phyloP scores from a whole-genome alignment of 2,888 invertebrate species.

The Pantelozetes paolii region DNA sequence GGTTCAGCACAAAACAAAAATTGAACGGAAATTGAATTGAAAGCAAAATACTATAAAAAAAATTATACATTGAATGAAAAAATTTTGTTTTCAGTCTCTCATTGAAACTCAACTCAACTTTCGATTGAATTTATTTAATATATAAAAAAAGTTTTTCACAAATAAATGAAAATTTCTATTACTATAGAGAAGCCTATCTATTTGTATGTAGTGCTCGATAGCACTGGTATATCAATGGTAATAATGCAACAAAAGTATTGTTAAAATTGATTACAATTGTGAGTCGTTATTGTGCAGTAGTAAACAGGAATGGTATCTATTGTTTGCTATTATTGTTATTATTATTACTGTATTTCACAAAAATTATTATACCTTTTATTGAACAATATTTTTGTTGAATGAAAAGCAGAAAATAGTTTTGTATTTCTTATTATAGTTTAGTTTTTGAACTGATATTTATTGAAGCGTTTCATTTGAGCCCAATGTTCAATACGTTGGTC shows the following conservation, averaged over 20 bases:
- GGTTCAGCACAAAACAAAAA: neutral
- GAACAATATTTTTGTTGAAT: neutral
- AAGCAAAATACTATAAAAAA: neutral
- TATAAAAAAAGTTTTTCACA: too few relatives aligned
- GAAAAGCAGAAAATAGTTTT: conserved; percentile 2
- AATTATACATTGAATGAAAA: too few relatives aligned
- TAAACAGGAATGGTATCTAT: conserved; percentile 6
- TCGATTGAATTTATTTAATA: too few relatives aligned
- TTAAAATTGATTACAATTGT: neutral
- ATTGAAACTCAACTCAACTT: too few relatives aligned
- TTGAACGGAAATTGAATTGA: neutral
- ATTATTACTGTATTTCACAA: neutral
- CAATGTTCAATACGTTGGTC: neutral
- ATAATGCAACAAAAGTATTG: too few relatives aligned
- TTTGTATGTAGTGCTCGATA: too few relatives aligned
- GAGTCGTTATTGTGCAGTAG: neutral
- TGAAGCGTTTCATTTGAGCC: neutral
- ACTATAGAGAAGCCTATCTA: too few relatives aligned
- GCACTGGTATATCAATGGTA: too few relatives aligned
- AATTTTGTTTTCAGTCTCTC: too few relatives aligned
- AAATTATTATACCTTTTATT: conserved; percentile 5
- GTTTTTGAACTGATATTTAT: neutral
- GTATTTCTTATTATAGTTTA: neutral
- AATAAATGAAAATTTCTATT: too few relatives aligned
- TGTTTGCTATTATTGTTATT: neutral